These are phyloP conservation scores for Fragum fragum DNA, from an alignment of 2,888 invertebrate species.

Conservation along the genomic window DNA sequence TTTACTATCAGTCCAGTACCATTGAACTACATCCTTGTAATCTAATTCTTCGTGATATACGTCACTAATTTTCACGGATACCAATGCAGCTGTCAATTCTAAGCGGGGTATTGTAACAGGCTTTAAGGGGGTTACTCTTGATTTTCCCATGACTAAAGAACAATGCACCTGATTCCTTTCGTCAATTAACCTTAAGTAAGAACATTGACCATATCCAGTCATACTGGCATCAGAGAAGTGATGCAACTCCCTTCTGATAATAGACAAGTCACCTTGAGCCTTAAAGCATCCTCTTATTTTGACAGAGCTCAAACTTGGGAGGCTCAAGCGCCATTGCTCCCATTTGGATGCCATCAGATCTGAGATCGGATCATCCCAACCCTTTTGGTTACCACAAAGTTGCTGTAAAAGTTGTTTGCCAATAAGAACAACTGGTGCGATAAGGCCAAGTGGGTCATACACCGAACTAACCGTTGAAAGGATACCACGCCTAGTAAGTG, in stretches of 20 bases:
- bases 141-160: background rate
- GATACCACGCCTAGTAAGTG: background rate
- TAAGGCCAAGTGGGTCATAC: background rate
- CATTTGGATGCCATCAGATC: background rate
- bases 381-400: constrained; percentile 45
- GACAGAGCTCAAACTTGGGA: background rate
- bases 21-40: background rate
- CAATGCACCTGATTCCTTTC: background rate
- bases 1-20: constrained; percentile 1
- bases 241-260: background rate
- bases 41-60: background rate
- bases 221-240: background rate
- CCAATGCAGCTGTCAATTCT: background rate
- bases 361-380: constrained; percentile 38
- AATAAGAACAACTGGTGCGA: background rate
- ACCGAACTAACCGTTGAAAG: background rate
- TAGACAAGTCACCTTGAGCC: background rate
- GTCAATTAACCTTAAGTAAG: background rate
- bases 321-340: background rate
- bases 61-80: background rate
- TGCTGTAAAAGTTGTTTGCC: background rate
- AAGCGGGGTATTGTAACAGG: background rate
- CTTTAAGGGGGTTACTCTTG: background rate
- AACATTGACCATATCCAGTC: background rate
- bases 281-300: background rate